A percentile compares a stretch with the other conserved stretches of the same genome.
Conservation (phyloP, 2,888 invertebrate genomes). For the Malthinus seriepunctatus region DNA sequence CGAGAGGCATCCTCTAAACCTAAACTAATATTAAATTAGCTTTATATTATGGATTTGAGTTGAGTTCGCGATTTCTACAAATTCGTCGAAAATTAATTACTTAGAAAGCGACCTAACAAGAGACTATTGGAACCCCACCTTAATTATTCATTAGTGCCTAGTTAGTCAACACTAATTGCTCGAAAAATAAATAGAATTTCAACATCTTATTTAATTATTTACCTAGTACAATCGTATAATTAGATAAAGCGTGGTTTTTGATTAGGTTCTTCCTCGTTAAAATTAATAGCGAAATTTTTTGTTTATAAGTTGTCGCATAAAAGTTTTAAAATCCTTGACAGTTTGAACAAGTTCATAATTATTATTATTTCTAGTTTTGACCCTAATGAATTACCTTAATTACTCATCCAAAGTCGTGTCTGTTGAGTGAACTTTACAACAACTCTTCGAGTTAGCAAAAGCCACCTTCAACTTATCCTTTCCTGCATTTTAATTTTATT, state of each 20-base stretch:
- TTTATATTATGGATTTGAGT: not conserved
- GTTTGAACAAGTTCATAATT: constrained; percentile 1
- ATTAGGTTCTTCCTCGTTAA: not conserved
- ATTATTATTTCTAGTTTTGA: constrained; percentile 17
- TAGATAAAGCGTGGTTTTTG: no score
- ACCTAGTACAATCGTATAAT: no score
- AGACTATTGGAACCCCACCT: constrained; percentile 2
- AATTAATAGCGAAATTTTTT: not conserved
- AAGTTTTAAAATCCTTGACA: not conserved
- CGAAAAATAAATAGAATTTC: constrained; percentile 3
- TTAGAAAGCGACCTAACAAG: constrained; percentile 6
- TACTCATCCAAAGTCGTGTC: constrained; percentile 14
- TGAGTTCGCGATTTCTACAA: constrained; percentile 4
- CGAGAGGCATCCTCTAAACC: not conserved
- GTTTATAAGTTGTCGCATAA: not conserved
- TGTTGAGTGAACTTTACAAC: constrained; percentile 15
- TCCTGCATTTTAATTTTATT: not conserved
- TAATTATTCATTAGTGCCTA: constrained; percentile 5
- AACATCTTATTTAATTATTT: not conserved
- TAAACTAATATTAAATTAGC: constrained; percentile 6
- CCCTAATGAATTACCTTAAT: constrained; percentile 20
- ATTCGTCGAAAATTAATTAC: constrained; percentile 5
- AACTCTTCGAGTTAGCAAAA: not conserved
- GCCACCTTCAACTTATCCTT: not conserved
- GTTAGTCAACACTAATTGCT: constrained; percentile 5